Conservation (phyloP, 2,888 invertebrate genomes). For the Cosmia pyralina region DNA sequence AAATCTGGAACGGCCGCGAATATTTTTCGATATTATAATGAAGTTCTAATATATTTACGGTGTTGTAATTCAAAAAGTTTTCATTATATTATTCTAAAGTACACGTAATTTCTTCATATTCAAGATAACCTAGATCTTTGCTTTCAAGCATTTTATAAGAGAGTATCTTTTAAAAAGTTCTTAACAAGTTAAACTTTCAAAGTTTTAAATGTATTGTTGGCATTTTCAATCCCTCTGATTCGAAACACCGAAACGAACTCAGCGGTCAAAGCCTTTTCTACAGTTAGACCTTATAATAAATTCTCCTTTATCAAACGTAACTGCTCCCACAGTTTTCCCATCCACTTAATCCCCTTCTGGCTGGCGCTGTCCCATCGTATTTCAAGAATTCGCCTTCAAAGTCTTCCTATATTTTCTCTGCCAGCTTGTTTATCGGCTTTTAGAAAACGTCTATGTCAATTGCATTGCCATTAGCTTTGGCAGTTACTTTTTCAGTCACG, state of each 20-base stretch:
- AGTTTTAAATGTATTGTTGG: background rate
- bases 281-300: constrained; percentile 9
- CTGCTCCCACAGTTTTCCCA: constrained; percentile 11
- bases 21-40: constrained; percentile 9
- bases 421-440: constrained; percentile 38
- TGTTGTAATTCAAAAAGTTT: constrained; percentile 12
- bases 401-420: constrained; percentile 25
- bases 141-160: background rate
- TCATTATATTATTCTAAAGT: background rate
- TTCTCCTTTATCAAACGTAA: constrained; percentile 15
- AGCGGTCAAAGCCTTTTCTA: background rate
- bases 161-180: background rate
- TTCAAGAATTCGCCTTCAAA: constrained; percentile 28
- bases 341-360: constrained; percentile 38
- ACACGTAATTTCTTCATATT: background rate
- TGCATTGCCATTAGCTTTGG: constrained; percentile 19
- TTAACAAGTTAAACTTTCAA: too few species aligned
- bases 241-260: constrained; percentile 2
- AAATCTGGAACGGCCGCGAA: constrained; percentile 31
- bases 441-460: constrained; percentile 16
- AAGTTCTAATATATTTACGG: constrained; percentile 15
- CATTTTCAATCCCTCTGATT: constrained; percentile 5
- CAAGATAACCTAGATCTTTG: background rate
- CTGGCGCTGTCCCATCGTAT: constrained; percentile 27
- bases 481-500: constrained; percentile 16